Evolutionary conservation across 2,888 invertebrate genomes (phyloP).

Genomic region (Choristoneura rosaceana): DNA sequence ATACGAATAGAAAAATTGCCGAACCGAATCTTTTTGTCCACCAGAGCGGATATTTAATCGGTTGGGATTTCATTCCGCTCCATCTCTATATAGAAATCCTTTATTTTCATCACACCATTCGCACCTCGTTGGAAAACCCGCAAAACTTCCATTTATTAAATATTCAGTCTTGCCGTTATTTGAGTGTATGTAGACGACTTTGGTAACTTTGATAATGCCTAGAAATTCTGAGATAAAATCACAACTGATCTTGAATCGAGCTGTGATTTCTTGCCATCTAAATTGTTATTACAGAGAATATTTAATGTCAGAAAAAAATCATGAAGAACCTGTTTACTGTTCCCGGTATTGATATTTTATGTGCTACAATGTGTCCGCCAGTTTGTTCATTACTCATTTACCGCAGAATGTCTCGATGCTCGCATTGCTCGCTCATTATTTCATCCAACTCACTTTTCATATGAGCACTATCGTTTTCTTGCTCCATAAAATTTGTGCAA

Average conservation of each 20-base stretch:
- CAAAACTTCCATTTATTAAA: neutral
- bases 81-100: conserved; percentile 15
- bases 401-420: neutral
- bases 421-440: neutral
- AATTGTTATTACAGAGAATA: conserved; percentile 1
- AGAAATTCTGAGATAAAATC: too few relatives aligned
- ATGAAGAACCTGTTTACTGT: conserved; percentile 7
- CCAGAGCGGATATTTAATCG: conserved; percentile 60
- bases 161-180: neutral
- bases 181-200: too few relatives aligned
- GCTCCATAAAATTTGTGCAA: conserved; percentile 62
- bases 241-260: neutral
- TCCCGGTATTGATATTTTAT: conserved; percentile 11
- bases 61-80: conserved; percentile 49
- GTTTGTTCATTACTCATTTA: neutral
- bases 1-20: conserved; percentile 60
- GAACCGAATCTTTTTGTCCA: conserved; percentile 54
- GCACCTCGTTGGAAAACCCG: neutral
- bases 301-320: neutral
- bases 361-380: neutral
- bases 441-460: conserved; percentile 14
- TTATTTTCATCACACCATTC: conserved; percentile 5
- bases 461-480: conserved; percentile 59
- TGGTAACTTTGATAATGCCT: too few relatives aligned
- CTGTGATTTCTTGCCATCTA: neutral